These are phyloP conservation scores for Drosophila affinis DNA, from an alignment of 2,888 invertebrate species.

Conservation along the genomic window DNA sequence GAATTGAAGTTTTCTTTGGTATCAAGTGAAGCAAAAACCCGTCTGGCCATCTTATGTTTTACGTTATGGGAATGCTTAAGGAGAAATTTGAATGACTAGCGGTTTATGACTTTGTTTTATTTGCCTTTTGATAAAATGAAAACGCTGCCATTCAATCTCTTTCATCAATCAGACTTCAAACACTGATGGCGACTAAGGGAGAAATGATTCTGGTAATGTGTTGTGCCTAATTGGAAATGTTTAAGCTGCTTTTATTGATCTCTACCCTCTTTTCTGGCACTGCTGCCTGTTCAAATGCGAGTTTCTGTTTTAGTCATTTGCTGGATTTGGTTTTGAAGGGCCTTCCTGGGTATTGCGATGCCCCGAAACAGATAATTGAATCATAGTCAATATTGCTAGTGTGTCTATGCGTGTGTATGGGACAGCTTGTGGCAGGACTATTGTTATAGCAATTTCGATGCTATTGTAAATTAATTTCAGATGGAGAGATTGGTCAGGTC, in stretches of 20 bases:
- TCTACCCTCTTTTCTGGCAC: not conserved
- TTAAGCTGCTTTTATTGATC: not conserved
- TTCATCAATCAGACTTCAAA: not conserved
- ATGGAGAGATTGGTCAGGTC: not conserved
- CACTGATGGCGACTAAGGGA: not conserved
- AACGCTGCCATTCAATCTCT: not conserved
- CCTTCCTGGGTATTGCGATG: not conserved
- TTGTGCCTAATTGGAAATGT: not conserved
- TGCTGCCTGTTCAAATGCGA: too few relatives aligned
- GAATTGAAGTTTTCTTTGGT: conserved; percentile 13
- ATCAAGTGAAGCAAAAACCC: conserved; percentile 13
- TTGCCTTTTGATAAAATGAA: not conserved
- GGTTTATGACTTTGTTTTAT: not conserved
- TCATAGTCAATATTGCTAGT: not conserved
- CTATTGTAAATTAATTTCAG: not conserved
- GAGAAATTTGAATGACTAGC: not conserved
- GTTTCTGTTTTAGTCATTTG: not conserved
- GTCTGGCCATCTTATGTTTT: conserved; percentile 2
- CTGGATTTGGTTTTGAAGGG: not conserved
- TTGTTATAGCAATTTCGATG: not conserved
- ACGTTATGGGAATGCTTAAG: conserved; percentile 3
- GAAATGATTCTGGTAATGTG: not conserved
- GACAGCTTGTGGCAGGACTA: not conserved
- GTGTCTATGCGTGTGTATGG: not conserved
- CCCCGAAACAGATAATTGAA: too few relatives aligned